phyloP scores from a whole-genome alignment of 1,140 invertebrate genomes.

The Aphelinus atriplicis region DNA sequence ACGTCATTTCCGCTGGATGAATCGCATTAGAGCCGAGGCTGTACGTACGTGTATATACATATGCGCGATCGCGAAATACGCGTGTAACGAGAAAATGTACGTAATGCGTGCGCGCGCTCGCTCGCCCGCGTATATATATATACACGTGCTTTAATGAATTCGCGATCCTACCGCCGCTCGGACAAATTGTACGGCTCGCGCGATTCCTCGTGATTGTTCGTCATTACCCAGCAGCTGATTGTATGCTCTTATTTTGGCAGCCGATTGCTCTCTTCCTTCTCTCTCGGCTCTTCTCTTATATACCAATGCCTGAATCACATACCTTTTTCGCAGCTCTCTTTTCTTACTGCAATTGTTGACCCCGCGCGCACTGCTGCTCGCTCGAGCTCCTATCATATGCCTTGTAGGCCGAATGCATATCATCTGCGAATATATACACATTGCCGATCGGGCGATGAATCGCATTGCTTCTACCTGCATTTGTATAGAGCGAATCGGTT shows the following conservation, averaged over 20 bases:
- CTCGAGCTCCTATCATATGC: too few relatives aligned
- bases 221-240: slow-evolving; percentile 23
- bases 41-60: neutral
- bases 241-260: slow-evolving; percentile 30
- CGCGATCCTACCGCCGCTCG: slow-evolving; percentile 32
- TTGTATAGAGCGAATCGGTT: too few relatives aligned
- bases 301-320: too few relatives aligned
- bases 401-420: too few relatives aligned
- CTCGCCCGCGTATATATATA: neutral
- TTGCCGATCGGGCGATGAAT: too few relatives aligned
- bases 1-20: slow-evolving; percentile 50
- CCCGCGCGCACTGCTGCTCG: too few relatives aligned
- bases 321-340: too few relatives aligned
- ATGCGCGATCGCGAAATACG: neutral
- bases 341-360: too few relatives aligned
- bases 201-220: slow-evolving; percentile 36
- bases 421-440: too few relatives aligned
- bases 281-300: too few relatives aligned
- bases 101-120: slow-evolving; percentile 11
- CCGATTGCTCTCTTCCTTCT: slow-evolving; percentile 34
- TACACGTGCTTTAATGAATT: slow-evolving; percentile 38
- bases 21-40: slow-evolving; percentile 41
- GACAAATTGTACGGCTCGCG: slow-evolving; percentile 21
- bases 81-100: slow-evolving; percentile 39
- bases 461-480: too few relatives aligned